Conservation (phyloP, 2,797 vertebrate genomes). For the Sparidentex hasta region DNA sequence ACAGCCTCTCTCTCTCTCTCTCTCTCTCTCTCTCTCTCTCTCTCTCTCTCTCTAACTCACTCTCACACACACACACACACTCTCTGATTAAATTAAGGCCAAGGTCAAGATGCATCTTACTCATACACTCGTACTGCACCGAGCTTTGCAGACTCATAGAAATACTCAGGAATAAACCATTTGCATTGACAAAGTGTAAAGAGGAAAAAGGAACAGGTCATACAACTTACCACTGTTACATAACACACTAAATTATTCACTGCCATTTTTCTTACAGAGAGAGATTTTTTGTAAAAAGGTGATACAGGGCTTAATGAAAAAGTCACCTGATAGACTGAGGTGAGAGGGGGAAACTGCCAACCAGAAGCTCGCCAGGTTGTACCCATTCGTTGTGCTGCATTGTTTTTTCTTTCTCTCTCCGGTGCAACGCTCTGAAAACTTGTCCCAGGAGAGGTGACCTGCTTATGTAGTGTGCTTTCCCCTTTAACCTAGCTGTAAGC, state of each 20-base stretch:
- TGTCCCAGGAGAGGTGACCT: constrained; percentile 82
- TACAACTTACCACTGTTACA: constrained; percentile 21
- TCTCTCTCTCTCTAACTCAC: no score
- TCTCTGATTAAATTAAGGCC: constrained; percentile 8
- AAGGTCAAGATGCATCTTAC: constrained; percentile 51
- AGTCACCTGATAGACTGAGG: constrained; percentile 3
- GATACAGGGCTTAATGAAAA: constrained; percentile 30
- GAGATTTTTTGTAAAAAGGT: constrained; percentile 4
- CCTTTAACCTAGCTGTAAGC: constrained; percentile 77
- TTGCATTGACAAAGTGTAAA: constrained; percentile 26
- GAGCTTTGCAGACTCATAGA: not conserved
- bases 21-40: not conserved
- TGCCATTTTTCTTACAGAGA: constrained; percentile 26
- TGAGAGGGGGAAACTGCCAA: constrained; percentile 6
- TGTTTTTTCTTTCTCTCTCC: constrained; percentile 39
- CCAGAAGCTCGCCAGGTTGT: constrained; percentile 20
- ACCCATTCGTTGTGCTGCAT: constrained; percentile 25
- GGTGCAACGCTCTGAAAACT: constrained; percentile 57
- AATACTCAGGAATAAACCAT: constrained; percentile 25
- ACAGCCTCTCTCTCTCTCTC: not conserved
- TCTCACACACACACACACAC: constrained; percentile 2
- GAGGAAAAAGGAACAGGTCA: constrained; percentile 32
- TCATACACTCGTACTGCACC: constrained; percentile 28
- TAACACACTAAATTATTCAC: constrained; percentile 39
- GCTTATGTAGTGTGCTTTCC: constrained; percentile 76